phyloP scores from a whole-genome alignment of 1,140 invertebrate genomes.

The Papilio machaon region DNA sequence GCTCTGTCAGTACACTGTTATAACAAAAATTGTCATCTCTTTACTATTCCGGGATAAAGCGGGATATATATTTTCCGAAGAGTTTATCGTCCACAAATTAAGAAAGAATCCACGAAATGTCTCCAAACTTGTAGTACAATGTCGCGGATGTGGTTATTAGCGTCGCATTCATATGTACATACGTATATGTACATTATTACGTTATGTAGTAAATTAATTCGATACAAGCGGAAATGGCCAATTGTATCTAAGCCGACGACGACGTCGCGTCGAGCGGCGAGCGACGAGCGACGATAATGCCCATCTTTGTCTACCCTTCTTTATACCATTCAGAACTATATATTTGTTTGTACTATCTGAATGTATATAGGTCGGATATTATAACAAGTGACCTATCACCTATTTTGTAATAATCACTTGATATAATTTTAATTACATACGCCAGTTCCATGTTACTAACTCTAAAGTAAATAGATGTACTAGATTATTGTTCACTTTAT shows the following conservation, averaged over 20 bases:
- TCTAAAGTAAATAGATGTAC: neutral
- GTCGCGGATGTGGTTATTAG: constrained; percentile 43
- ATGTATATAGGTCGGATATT: constrained; percentile 20
- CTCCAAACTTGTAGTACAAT: constrained; percentile 20
- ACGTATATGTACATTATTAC: constrained; percentile 34
- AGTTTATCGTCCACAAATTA: neutral
- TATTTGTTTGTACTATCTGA: neutral
- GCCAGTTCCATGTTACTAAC: neutral
- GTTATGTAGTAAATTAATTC: constrained; percentile 66
- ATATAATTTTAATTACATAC: neutral
- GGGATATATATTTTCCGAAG: neutral
- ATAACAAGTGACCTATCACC: neutral
- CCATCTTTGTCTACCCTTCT: constrained; percentile 62
- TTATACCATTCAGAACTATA: constrained; percentile 43
- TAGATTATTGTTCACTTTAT: neutral
- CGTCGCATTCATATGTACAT: constrained; percentile 2
- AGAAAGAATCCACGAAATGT: neutral
- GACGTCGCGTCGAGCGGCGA: constrained; percentile 45
- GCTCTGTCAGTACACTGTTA: too few species aligned
- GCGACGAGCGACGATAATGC: constrained; percentile 49
- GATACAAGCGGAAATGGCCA: constrained; percentile 70
- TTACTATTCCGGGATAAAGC: too few species aligned
- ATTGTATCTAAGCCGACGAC: constrained; percentile 67
- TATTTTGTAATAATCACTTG: neutral
- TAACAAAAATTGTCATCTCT: too few species aligned